A percentile compares a stretch with the other conserved stretches of the same genome.
Conservation (phyloP, 2,888 invertebrate species). For the Diarsia rubi region DNA sequence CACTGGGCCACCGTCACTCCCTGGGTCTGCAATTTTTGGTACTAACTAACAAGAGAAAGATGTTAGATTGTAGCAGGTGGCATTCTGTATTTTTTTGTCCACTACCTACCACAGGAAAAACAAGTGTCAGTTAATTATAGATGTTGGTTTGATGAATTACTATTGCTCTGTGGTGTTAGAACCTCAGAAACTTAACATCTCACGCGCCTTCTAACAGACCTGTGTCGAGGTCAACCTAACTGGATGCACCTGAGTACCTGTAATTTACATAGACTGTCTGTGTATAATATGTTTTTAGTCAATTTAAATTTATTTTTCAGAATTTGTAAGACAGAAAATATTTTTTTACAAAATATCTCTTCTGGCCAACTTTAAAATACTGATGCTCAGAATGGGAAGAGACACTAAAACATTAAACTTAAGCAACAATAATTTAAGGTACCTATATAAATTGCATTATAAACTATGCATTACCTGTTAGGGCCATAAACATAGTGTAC, state of each 20-base stretch:
- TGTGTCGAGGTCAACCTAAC: not conserved
- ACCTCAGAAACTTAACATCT: not conserved
- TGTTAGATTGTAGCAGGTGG: too few species aligned
- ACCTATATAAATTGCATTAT: not conserved
- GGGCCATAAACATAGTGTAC: not conserved
- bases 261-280: not conserved
- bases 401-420: slow-evolving; percentile 83
- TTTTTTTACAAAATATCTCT: slow-evolving; percentile 82
- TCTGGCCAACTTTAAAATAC: slow-evolving; percentile 80
- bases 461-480: slow-evolving; percentile 1
- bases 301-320: slow-evolving; percentile 73
- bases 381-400: slow-evolving; percentile 86
- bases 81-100: too few species aligned
- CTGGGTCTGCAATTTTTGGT: too few species aligned
- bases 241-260: not conserved
- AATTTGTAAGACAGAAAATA: slow-evolving; percentile 79
- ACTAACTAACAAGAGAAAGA: too few species aligned
- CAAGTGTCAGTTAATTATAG: too few species aligned
- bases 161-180: too few species aligned
- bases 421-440: slow-evolving; percentile 84
- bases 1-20: too few species aligned
- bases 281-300: not conserved
- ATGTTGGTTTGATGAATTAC: too few species aligned
- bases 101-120: too few species aligned
- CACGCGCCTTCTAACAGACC: not conserved